Evolutionary conservation across 2,113 vertebrate species (phyloP).

Genomic region (Podarcis muralis): DNA sequence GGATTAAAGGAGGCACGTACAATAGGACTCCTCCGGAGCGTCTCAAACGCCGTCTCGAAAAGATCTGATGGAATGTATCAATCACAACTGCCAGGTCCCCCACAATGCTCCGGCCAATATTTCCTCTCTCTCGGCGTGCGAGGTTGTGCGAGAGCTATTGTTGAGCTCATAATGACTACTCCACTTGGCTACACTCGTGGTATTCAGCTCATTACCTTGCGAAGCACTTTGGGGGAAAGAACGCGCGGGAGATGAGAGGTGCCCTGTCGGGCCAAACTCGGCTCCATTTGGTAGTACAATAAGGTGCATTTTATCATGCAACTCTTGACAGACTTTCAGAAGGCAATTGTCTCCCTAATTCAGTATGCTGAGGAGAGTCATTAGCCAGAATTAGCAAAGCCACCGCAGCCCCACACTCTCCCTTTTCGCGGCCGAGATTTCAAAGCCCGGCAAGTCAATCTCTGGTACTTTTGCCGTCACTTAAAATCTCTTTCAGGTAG

Average conservation of each 20-base stretch:
- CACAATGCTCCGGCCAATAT: conserved; percentile 1
- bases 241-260: conserved; percentile 48
- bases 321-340: conserved; percentile 48
- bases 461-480: conserved; percentile 50
- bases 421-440: conserved; percentile 51
- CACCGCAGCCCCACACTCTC: background rate
- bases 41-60: rapidly evolving
- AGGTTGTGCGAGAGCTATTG: conserved; percentile 46
- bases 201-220: conserved; percentile 62
- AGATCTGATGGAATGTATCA: background rate
- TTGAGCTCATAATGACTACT: conserved; percentile 41
- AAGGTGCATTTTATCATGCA: background rate
- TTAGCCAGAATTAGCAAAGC: conserved; percentile 57
- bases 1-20: background rate
- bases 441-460: conserved; percentile 22
- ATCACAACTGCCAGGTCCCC: background rate
- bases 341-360: conserved; percentile 49
- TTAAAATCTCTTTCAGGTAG: background rate
- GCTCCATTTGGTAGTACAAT: conserved; percentile 49
- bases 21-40: background rate
- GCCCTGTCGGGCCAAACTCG: conserved; percentile 48
- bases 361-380: conserved; percentile 44
- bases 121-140: background rate
- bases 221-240: conserved; percentile 52
- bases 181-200: conserved; percentile 10